phyloP scores from a whole-genome alignment of 1,140 invertebrate species.

The Propsilocerus akamusi region DNA sequence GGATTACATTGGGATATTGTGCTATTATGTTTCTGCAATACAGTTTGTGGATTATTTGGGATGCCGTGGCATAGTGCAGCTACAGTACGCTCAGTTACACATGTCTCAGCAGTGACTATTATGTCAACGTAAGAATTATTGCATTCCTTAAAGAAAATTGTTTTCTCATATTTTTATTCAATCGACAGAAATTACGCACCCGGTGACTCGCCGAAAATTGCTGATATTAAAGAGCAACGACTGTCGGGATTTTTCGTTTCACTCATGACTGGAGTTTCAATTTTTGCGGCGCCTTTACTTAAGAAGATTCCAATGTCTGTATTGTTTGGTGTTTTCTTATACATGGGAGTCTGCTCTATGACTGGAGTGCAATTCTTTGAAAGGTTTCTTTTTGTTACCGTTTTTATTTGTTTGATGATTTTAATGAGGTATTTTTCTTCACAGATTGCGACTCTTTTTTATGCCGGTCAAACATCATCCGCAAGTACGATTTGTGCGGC shows the following conservation, averaged over 20 bases:
- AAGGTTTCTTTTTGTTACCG: not conserved
- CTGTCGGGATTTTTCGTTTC: slow-evolving; percentile 49
- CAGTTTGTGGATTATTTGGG: slow-evolving; percentile 57
- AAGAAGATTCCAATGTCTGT: slow-evolving; percentile 70
- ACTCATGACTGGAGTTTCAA: slow-evolving; percentile 56
- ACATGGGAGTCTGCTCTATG: slow-evolving; percentile 80
- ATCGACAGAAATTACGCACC: slow-evolving; percentile 57
- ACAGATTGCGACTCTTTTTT: slow-evolving; percentile 51
- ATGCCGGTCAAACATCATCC: slow-evolving; percentile 84
- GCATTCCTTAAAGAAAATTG: not conserved
- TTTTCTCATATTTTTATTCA: not conserved
- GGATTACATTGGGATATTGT: slow-evolving; percentile 88
- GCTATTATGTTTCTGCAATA: slow-evolving; percentile 54
- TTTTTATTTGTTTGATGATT: too few species aligned
- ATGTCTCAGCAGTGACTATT: slow-evolving; percentile 71
- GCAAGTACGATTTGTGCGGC: slow-evolving; percentile 49
- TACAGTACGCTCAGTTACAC: slow-evolving; percentile 73
- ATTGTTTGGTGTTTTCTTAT: slow-evolving; percentile 82
- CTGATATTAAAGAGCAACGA: slow-evolving; percentile 71
- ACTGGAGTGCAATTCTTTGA: slow-evolving; percentile 79
- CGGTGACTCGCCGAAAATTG: slow-evolving; percentile 74
- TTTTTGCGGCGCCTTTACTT: slow-evolving; percentile 54
- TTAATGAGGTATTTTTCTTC: too few species aligned
- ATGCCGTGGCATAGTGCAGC: slow-evolving; percentile 85
- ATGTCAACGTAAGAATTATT: slow-evolving; percentile 37